Evolutionary conservation across 2,113 vertebrate genomes (phyloP).

Genomic region (Platichthys stellatus): DNA sequence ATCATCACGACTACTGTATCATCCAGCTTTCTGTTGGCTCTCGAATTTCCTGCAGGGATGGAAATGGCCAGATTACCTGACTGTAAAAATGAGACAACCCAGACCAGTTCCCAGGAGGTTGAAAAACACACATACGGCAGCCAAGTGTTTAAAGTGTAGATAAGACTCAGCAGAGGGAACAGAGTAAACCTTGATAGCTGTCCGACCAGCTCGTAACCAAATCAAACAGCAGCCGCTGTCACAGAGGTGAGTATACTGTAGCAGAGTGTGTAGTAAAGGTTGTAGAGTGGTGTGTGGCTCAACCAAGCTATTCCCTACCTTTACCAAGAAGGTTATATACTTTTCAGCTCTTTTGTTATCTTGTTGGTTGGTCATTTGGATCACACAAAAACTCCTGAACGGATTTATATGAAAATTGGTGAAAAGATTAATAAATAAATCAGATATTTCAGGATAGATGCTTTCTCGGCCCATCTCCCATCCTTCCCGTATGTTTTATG

Average conservation of each 20-base stretch:
- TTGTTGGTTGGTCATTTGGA: background rate
- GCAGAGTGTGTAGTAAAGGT: background rate
- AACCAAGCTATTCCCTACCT: background rate
- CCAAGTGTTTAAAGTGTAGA: slow-evolving; percentile 26
- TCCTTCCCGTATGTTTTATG: no score
- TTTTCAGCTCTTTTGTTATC: no score
- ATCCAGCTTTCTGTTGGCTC: background rate
- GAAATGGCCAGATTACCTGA: background rate
- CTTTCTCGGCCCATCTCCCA: no score
- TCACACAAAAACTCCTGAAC: no score
- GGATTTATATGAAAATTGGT: no score
- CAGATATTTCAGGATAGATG: no score
- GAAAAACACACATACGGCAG: slow-evolving; percentile 37
- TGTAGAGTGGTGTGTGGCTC: background rate
- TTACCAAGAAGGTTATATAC: no score
- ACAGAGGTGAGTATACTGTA: slow-evolving; percentile 5
- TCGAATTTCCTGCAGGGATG: background rate
- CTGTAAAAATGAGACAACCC: slow-evolving; percentile 4
- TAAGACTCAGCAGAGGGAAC: slow-evolving; percentile 23
- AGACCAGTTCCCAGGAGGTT: background rate
- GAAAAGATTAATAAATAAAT: no score
- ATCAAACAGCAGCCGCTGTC: slow-evolving; percentile 28
- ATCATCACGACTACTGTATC: no score
- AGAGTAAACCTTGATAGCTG: slow-evolving; percentile 33
- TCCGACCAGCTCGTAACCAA: slow-evolving; percentile 40